phyloP scores from a whole-genome alignment of 2,797 vertebrate species.

The Chiroxiphia lanceolata region DNA sequence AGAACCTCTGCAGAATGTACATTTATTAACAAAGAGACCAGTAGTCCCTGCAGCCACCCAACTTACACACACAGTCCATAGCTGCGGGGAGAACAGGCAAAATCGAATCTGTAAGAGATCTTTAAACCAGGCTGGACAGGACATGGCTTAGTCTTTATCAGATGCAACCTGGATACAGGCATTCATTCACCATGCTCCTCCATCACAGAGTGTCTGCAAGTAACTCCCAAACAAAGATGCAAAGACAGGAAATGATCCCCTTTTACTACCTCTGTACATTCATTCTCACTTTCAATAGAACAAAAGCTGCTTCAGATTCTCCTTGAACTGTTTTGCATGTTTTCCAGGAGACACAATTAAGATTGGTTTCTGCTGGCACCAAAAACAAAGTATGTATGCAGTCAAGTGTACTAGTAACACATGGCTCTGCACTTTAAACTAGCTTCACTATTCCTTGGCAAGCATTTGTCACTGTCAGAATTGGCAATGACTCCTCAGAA shows the following conservation, averaged over 20 bases:
- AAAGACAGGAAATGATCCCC: neutral
- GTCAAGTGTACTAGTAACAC: slow-evolving; percentile 53
- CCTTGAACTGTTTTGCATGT: slow-evolving; percentile 14
- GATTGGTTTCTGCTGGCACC: slow-evolving; percentile 46
- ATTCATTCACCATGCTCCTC: neutral
- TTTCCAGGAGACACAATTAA: slow-evolving; percentile 54
- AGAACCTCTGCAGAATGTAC: neutral
- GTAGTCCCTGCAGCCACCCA: neutral
- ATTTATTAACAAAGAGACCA: neutral
- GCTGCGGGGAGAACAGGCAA: neutral
- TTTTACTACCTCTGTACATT: slow-evolving; percentile 30
- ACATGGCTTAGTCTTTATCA: neutral
- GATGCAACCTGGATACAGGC: slow-evolving; percentile 4
- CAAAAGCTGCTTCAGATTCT: slow-evolving; percentile 48
- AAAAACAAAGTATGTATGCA: slow-evolving; percentile 24
- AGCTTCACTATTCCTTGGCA: slow-evolving; percentile 49
- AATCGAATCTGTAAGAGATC: neutral
- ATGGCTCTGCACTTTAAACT: slow-evolving; percentile 60
- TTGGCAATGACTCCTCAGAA: slow-evolving; percentile 48
- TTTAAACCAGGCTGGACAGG: neutral
- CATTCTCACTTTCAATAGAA: slow-evolving; percentile 32
- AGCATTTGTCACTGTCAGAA: slow-evolving; percentile 57
- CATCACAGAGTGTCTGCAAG: neutral
- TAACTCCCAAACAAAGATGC: neutral
- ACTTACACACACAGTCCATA: neutral